A percentile compares a stretch with the other conserved stretches of the same genome.
Conservation (phyloP, 1,140 invertebrate genomes). For the Bombus breviceps region DNA sequence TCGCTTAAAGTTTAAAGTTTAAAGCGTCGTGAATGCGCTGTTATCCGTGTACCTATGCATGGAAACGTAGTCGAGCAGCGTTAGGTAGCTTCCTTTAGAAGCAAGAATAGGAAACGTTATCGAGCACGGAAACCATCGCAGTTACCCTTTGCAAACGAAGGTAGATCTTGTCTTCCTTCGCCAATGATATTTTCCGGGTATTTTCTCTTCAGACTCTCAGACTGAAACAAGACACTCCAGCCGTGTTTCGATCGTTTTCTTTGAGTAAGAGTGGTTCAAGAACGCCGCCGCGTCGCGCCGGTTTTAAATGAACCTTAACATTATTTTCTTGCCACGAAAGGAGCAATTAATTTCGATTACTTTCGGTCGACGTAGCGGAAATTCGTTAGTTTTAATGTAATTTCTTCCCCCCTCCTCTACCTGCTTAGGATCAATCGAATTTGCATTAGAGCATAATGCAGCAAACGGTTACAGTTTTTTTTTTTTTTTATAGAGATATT, state of each 20-base stretch:
- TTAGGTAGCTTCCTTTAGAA: not conserved
- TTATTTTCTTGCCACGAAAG: not conserved
- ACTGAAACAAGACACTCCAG: not conserved
- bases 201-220: not conserved
- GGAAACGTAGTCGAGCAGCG: not conserved
- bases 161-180: slow-evolving; percentile 57
- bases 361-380: not conserved
- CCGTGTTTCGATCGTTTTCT: slow-evolving; percentile 14
- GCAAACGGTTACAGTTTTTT: not conserved
- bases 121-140: slow-evolving; percentile 52
- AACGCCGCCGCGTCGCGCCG: not conserved
- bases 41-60: not conserved
- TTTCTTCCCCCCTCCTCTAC: not conserved
- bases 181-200: slow-evolving; percentile 42
- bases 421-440: not conserved
- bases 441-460: not conserved
- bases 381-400: slow-evolving; percentile 11
- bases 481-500: not conserved
- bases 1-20: slow-evolving; percentile 16
- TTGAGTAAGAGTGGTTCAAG: not conserved
- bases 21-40: not conserved
- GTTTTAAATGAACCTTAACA: not conserved
- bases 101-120: slow-evolving; percentile 60
- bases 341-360: slow-evolving; percentile 4
- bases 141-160: slow-evolving; percentile 61